Conservation (phyloP, 2,113 vertebrate species). For the Dendrocopos noguchii region DNA sequence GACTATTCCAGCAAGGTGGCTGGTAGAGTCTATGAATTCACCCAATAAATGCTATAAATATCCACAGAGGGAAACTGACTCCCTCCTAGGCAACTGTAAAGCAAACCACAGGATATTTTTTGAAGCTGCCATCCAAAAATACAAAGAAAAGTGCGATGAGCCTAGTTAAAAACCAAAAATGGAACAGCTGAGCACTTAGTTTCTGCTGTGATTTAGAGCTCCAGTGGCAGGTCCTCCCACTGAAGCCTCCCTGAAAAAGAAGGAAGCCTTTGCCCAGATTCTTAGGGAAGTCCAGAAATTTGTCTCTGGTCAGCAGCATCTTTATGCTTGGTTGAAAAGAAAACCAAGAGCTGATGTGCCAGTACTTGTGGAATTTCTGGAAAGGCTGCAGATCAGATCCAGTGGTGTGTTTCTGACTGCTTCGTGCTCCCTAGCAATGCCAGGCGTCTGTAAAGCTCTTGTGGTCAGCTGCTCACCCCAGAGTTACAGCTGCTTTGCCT, state of each 20-base stretch:
- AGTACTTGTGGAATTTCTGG: slow-evolving; percentile 36
- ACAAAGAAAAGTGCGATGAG: slow-evolving; percentile 53
- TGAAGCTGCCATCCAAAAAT: slow-evolving; percentile 43
- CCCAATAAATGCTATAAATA: slow-evolving; percentile 46
- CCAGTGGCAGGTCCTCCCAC: background rate
- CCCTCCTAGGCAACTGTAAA: slow-evolving; percentile 48
- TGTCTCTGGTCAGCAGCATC: slow-evolving; percentile 41
- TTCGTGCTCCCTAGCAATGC: background rate
- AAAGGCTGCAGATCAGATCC: background rate
- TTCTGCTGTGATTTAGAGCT: slow-evolving; percentile 43
- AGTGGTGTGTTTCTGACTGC: background rate
- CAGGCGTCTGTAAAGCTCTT: slow-evolving; percentile 23
- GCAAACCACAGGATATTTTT: slow-evolving; percentile 50
- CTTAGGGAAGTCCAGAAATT: slow-evolving; percentile 40
- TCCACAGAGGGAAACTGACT: slow-evolving; percentile 20
- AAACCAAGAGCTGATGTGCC: slow-evolving; percentile 19
- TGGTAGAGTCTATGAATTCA: slow-evolving; percentile 12
- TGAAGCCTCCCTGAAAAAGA: background rate
- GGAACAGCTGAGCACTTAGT: slow-evolving; percentile 31
- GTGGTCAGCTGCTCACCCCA: background rate
- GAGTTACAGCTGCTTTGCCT: slow-evolving; percentile 32
- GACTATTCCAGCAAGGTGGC: background rate
- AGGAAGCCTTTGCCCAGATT: background rate
- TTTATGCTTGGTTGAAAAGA: slow-evolving; percentile 18
- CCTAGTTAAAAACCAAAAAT: slow-evolving; percentile 51